Base-by-base conservation (phyloP, 2,888 invertebrate genomes). In the Dasypogon diadema region DNA sequence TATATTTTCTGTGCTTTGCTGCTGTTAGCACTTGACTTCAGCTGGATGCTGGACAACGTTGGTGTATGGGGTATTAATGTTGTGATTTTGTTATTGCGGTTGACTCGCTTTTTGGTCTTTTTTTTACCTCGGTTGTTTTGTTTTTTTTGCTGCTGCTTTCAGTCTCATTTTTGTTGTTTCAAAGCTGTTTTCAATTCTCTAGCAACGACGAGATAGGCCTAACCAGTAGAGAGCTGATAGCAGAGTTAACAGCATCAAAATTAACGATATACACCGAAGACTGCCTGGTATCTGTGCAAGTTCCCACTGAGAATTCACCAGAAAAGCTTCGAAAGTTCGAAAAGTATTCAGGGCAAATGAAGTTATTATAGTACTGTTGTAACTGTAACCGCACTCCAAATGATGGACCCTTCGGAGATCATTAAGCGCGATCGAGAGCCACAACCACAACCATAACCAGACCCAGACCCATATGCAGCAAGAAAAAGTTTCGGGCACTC, bases 141-240 rank as follows among this genome's bases (percentile, higher is more conserved):
- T n/a, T 73, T 34, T 73, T 73, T 14, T 24, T 73, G 73, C 56
- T 73, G 73, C 56, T 73, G 37, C 26, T 56, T 56, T 73, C 56
- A 42, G 37, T 73, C 56, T 56, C 55, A 56, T 34, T 56, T 73
- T 73, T 55, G 37, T 54, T 14, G 73, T 51, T 56, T 34, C 42
- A 73, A 56, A 24, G 46, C 24, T 37, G 55, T 73, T 73, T 73
- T 21, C 42, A 73, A 56, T 16, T 75, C 51, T 54, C 54, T 51
- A 6, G 2, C 70, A 30, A 34, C 22, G 54, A 70, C 24, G 54
- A 70, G 70, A 70, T 70, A 70, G 54, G 54, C 54, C n/a, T 75
- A 75, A 78, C 75, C 78, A 79, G 79, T 79, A 77, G 78, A 78
- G 78, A 78, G 78, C 78, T 78, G 79, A 79, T 78, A 77, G 78